Conservation (phyloP, 2,113 vertebrate species). For the Poeciliopsis turrubarensis region DNA sequence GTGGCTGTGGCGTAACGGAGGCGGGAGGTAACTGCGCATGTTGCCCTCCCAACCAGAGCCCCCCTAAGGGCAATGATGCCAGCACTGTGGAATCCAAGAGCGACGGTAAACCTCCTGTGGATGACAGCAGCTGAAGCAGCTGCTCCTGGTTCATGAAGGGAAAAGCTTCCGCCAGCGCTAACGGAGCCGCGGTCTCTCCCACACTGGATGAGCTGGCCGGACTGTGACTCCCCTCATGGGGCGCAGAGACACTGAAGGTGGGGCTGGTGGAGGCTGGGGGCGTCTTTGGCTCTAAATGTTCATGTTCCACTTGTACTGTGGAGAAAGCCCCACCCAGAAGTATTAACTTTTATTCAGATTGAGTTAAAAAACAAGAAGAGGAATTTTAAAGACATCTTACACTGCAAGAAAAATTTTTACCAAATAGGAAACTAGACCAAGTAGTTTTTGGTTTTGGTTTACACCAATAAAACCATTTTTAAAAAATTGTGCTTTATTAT, state of each 20-base stretch:
- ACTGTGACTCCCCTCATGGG: slow-evolving; percentile 53
- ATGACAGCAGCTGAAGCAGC: slow-evolving; percentile 84
- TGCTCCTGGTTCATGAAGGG: slow-evolving; percentile 90
- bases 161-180: slow-evolving; percentile 84
- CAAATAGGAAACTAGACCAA: too few species aligned
- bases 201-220: slow-evolving; percentile 45
- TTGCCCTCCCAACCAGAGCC: slow-evolving; percentile 75
- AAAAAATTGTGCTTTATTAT: too few species aligned
- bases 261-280: slow-evolving; percentile 74
- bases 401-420: too few species aligned
- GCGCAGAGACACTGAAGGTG: slow-evolving; percentile 58
- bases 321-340: neutral
- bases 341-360: slow-evolving; percentile 8
- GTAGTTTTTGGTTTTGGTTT: too few species aligned
- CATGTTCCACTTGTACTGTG: slow-evolving; percentile 53
- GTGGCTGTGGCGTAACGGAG: slow-evolving; percentile 49
- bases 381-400: neutral
- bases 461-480: too few species aligned
- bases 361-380: neutral
- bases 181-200: slow-evolving; percentile 60
- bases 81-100: slow-evolving; percentile 76
- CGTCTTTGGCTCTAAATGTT: slow-evolving; percentile 53
- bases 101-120: slow-evolving; percentile 77
- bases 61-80: slow-evolving; percentile 81
- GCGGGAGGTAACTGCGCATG: slow-evolving; percentile 58